phyloP scores from a whole-genome alignment of 2,113 vertebrate species.

The Strix aluco region DNA sequence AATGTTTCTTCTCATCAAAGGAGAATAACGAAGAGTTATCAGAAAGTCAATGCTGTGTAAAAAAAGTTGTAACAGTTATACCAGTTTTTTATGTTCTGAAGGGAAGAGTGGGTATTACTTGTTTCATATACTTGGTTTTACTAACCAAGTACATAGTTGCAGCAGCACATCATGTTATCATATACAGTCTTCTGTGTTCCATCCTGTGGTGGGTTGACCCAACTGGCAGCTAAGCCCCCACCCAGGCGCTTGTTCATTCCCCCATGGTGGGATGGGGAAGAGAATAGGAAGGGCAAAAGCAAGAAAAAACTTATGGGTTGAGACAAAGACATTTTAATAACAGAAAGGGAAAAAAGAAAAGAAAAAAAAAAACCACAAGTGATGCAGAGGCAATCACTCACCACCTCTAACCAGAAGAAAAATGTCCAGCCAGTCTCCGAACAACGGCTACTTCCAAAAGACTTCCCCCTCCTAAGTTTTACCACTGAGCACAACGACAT shows the following conservation, averaged over 20 bases:
- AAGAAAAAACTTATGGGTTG: neutral
- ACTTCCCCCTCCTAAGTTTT: neutral
- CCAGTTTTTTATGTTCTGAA: neutral
- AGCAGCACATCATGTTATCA: neutral
- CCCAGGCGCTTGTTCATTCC: neutral
- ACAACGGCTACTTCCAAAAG: neutral
- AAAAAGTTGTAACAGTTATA: neutral
- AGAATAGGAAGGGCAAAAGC: neutral
- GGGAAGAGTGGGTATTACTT: neutral
- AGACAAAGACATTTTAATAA: neutral
- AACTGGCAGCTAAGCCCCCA: neutral
- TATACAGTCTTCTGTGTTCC: neutral
- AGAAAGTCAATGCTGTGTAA: neutral
- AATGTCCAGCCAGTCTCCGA: neutral
- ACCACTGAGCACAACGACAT: neutral
- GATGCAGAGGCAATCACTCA: neutral
- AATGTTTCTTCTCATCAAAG: neutral
- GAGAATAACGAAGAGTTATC: neutral
- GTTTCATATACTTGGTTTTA: neutral
- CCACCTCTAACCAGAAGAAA: neutral
- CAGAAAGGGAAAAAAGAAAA: fast-evolving
- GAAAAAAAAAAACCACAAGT: neutral
- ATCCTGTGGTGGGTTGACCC: neutral
- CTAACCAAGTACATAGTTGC: neutral
- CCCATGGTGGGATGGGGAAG: neutral